Evolutionary conservation across 1,140 invertebrate species (phyloP), one percentile per base, ranked within the genome.

Genomic region (Sminthurides bifidus): DNA sequence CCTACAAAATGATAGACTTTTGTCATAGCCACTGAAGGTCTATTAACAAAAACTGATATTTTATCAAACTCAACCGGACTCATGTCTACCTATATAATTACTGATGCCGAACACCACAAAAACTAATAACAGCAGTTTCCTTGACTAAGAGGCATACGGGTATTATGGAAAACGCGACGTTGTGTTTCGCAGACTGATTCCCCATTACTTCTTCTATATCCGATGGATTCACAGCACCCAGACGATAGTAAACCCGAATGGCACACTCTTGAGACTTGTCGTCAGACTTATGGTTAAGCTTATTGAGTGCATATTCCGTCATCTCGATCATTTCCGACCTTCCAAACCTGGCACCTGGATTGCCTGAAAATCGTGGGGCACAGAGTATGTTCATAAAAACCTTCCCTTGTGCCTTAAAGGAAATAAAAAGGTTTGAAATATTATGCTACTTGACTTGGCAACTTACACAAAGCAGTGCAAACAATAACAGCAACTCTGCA

Each of bases 401-500:
- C 8, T 35, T 35, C 8, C 8, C 8, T 35, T 10, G 33, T 10
- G 33, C n/a, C 8, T n/a, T 35, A 10, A 10, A 10, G 8, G n/a
- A 35, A 35, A 10, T n/a, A 35, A 35, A 35, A n/a, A 10, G 33
- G 8, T 10, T 35, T 35, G n/a, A 8, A 35, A 35, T 35, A 10
- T 35, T n/a, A 41, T 41, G n/a, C 8, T 35, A 35, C 8, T 35
- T 35, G 33, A 10, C 4, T 23, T 38, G 8, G 6, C 15, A 52
- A 68, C 65, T 69, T 72, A 82, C 81, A 79, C 60, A 82, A 82
- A 37, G 87, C 77, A 66, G 85, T 82, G 68, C 85, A 88, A 23
- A 90, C 82, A 65, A 88, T 81, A 2, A 84, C 84, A 14, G 85
- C 81, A 55, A 87, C 84, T 63, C 84, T 86, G 70, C 86, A 87